Conservation (phyloP, 2,888 invertebrate species). For the Odontothrips loti region DNA sequence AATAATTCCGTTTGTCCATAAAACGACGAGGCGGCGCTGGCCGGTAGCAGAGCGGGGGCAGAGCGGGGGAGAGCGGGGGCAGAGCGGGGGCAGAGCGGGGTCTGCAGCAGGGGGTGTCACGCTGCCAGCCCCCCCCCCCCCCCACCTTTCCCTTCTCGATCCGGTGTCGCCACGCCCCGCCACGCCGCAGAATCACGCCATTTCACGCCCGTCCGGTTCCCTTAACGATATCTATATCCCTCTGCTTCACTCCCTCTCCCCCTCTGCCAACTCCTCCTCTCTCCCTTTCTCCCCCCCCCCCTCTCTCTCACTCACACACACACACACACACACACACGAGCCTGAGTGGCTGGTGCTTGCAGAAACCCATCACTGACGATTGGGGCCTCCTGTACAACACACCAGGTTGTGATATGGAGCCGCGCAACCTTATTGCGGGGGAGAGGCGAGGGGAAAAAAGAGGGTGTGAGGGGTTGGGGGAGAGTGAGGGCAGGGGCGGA, state of each 20-base stretch:
- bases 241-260: background rate
- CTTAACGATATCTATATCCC: slow-evolving; percentile 20
- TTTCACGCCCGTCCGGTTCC: slow-evolving; percentile 22
- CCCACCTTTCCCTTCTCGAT: background rate
- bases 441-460: no score
- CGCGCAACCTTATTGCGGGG: no score
- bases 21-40: background rate
- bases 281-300: background rate
- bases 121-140: background rate
- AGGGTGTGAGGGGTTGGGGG: no score
- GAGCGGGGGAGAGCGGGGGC: background rate
- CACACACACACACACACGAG: background rate
- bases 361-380: background rate
- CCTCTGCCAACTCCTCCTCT: background rate
- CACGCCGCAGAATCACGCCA: slow-evolving; percentile 19
- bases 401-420: no score
- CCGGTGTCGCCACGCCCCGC: background rate
- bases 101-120: background rate
- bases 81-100: background rate
- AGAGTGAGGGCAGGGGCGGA: background rate
- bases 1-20: background rate
- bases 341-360: background rate
- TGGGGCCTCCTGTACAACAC: background rate
- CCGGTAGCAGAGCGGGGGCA: background rate
- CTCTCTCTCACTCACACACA: background rate